Percentiles rank a stretch among this genome's conserved stretches.
Evolutionary conservation across 2,888 invertebrate genomes (phyloP).

Genomic region (Agriopis aurantiaria): DNA sequence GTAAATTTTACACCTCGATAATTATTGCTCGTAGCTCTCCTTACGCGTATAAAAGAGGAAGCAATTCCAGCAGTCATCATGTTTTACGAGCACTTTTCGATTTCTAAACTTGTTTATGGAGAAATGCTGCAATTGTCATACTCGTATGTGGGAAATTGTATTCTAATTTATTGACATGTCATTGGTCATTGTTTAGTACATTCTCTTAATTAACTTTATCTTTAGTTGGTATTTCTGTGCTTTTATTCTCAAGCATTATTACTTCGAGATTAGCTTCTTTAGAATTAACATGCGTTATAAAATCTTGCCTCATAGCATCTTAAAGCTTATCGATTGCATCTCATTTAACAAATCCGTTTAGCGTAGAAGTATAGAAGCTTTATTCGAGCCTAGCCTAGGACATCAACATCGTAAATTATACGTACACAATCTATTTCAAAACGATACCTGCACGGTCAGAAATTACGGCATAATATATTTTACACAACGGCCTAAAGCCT

Average conservation of each 20-base stretch:
- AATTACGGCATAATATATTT: conserved; percentile 68
- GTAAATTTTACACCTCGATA: conserved; percentile 77
- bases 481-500: conserved; percentile 66
- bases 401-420: conserved; percentile 53
- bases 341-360: conserved; percentile 22
- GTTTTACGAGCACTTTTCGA: conserved; percentile 73
- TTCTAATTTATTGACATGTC: conserved; percentile 42
- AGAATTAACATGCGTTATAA: conserved; percentile 4
- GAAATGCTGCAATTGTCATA: conserved; percentile 60
- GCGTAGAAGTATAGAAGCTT: conserved; percentile 28
- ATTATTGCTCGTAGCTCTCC: conserved; percentile 67
- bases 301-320: conserved; percentile 1
- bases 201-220: conserved; percentile 19
- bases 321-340: conserved; percentile 9
- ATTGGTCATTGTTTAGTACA: conserved; percentile 12
- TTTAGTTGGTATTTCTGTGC: neutral
- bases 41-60: conserved; percentile 68
- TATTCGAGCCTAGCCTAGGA: conserved; percentile 30
- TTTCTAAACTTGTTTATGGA: conserved; percentile 70
- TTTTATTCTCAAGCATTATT: conserved; percentile 4
- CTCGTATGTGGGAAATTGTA: conserved; percentile 50
- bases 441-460: conserved; percentile 56
- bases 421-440: conserved; percentile 57
- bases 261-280: neutral
- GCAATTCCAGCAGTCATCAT: conserved; percentile 71